Percentiles rank a stretch among this genome's conserved stretches.
Conservation (phyloP, 2,797 vertebrate genomes). For the Premnoplex brunnescens region DNA sequence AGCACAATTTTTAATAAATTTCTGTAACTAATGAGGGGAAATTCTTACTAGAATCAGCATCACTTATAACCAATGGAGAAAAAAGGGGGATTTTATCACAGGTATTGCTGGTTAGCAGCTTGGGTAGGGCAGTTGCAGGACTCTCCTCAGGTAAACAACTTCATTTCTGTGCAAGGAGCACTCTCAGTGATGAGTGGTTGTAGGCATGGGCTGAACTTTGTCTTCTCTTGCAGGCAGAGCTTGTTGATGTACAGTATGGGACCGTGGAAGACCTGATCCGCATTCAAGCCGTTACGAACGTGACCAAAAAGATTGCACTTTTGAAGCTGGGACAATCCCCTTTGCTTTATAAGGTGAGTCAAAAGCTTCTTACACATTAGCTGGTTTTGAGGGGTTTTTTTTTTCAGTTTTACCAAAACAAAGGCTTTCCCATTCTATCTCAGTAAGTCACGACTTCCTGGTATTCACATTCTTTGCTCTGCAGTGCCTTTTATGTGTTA, state of each 20-base stretch:
- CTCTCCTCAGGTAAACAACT: not conserved
- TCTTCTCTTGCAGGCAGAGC: slow-evolving; percentile 80
- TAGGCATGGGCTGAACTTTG: not conserved
- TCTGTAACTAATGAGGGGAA: not conserved
- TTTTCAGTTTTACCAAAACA: not conserved
- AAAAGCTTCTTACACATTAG: not conserved
- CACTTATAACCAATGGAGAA: not conserved
- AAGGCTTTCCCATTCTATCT: not conserved
- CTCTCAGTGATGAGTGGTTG: not conserved
- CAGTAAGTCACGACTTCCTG: not conserved
- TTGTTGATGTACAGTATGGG: slow-evolving; percentile 90
- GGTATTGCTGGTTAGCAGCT: not conserved
- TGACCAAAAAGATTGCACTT: slow-evolving; percentile 87
- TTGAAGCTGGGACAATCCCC: slow-evolving; percentile 90
- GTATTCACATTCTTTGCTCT: not conserved
- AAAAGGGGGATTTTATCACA: not conserved
- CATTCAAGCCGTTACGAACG: slow-evolving; percentile 74
- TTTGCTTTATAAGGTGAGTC: slow-evolving; percentile 89
- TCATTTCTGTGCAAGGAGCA: not conserved
- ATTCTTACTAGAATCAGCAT: not conserved
- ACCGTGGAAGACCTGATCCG: slow-evolving; percentile 80
- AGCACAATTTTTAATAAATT: not conserved
- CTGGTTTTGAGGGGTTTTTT: not conserved
- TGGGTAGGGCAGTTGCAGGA: not conserved
- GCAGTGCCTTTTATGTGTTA: not conserved